A percentile compares a stretch with the other conserved stretches of the same genome.
Conservation (phyloP, 2,113 vertebrate genomes). For the Dipodomys ordii region DNA sequence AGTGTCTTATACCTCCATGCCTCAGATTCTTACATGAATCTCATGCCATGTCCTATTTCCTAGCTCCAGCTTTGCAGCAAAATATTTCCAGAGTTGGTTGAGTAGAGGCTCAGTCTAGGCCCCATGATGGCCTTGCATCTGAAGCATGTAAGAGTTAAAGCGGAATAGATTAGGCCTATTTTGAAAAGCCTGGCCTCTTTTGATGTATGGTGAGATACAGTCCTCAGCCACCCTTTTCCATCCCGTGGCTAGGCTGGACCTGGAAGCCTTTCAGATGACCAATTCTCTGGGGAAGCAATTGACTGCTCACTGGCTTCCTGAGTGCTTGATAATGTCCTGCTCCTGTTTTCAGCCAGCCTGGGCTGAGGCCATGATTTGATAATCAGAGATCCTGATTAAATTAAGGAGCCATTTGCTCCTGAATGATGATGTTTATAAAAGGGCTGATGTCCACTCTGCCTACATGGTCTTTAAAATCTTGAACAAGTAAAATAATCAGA, state of each 20-base stretch:
- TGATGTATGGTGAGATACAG: neutral
- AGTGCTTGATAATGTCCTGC: slow-evolving; percentile 92
- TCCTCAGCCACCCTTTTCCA: slow-evolving; percentile 2
- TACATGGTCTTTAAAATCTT: slow-evolving; percentile 60
- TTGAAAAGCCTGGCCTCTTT: neutral
- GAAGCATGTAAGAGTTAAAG: neutral
- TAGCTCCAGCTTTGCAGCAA: neutral
- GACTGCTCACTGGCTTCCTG: slow-evolving; percentile 92
- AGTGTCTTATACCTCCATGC: slow-evolving; percentile 9
- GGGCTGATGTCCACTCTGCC: slow-evolving; percentile 78
- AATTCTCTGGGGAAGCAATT: slow-evolving; percentile 93
- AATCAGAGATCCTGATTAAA: slow-evolving; percentile 94
- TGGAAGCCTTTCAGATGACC: slow-evolving; percentile 80
- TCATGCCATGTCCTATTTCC: neutral
- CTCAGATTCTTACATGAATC: neutral
- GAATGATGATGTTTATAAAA: slow-evolving; percentile 88
- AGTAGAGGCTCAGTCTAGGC: neutral
- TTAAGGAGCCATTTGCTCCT: slow-evolving; percentile 95
- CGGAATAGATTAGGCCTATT: neutral
- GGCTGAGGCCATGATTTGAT: slow-evolving; percentile 93
- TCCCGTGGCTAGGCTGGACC: slow-evolving; percentile 72
- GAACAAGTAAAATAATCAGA: slow-evolving; percentile 52
- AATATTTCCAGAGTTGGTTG: neutral
- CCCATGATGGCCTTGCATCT: neutral
- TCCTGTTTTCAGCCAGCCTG: slow-evolving; percentile 89